Conservation (phyloP, 2,797 vertebrate species). For the Melanotaenia parkinsoni region DNA sequence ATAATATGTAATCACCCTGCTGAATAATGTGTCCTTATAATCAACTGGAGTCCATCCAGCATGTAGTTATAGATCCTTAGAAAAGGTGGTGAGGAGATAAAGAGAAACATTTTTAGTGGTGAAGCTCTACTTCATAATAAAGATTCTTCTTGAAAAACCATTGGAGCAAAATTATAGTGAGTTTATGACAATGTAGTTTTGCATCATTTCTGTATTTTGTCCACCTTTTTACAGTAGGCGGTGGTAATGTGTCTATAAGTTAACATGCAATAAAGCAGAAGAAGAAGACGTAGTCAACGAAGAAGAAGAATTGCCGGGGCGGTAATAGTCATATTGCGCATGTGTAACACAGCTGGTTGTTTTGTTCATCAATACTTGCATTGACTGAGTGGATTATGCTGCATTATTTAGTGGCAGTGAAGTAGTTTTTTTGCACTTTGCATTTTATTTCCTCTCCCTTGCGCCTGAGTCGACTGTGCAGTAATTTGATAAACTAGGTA, state of each 20-base stretch:
- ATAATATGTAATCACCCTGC: not conserved
- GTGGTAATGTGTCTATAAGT: not conserved
- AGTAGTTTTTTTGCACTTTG: too few relatives aligned
- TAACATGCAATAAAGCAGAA: conserved; percentile 14
- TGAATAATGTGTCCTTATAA: not conserved
- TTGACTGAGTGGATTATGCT: not conserved
- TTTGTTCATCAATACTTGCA: not conserved
- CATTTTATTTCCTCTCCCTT: not conserved
- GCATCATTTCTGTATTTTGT: not conserved
- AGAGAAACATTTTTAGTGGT: too few relatives aligned
- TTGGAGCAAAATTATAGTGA: not conserved
- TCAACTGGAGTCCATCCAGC: not conserved
- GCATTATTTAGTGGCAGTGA: not conserved
- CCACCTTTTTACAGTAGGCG: not conserved
- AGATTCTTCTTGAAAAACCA: not conserved
- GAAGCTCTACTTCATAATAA: too few relatives aligned
- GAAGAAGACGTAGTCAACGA: conserved; percentile 29
- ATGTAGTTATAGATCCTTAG: not conserved
- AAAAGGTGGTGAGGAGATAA: not conserved
- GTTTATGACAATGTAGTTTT: not conserved
- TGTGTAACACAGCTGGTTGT: conserved; percentile 1
- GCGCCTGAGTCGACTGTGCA: not conserved
- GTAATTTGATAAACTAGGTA: not conserved
- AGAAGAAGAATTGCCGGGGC: conserved; percentile 43
- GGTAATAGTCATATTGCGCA: conserved; percentile 5